phyloP scores from a whole-genome alignment of 2,113 vertebrate genomes.

The Mirounga angustirostris region DNA sequence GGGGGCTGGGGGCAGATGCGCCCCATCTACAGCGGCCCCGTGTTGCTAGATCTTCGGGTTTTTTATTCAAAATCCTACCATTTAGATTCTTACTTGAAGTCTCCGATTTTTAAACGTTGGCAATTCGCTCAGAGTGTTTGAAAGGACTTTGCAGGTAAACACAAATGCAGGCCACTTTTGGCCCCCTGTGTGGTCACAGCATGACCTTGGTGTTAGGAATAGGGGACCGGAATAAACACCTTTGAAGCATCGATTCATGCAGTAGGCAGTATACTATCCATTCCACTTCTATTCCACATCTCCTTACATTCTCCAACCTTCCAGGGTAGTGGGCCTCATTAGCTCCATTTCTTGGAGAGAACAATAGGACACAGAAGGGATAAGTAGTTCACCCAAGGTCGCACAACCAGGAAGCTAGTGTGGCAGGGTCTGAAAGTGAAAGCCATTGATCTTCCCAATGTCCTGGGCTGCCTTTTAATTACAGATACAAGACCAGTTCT shows the following conservation, averaged over 20 bases:
- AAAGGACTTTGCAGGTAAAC: background rate
- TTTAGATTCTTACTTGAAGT: background rate
- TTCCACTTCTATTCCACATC: background rate
- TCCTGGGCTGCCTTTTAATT: background rate
- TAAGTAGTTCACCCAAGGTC: background rate
- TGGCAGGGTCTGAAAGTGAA: background rate
- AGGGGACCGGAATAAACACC: background rate
- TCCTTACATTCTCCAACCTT: background rate
- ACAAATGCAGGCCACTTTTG: background rate
- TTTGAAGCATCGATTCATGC: background rate
- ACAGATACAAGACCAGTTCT: background rate
- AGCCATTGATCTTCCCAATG: background rate
- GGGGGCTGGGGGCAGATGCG: background rate
- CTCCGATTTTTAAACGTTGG: background rate
- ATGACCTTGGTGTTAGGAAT: background rate
- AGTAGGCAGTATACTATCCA: no score
- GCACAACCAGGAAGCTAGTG: background rate
- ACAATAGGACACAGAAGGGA: background rate
- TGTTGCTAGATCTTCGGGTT: background rate
- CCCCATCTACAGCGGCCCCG: background rate
- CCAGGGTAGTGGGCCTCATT: background rate
- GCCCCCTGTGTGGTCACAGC: background rate
- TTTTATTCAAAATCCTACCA: background rate
- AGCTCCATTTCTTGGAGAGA: background rate
- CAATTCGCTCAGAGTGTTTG: background rate